Conservation (phyloP, 2,113 vertebrate genomes). For the Colius striatus region DNA sequence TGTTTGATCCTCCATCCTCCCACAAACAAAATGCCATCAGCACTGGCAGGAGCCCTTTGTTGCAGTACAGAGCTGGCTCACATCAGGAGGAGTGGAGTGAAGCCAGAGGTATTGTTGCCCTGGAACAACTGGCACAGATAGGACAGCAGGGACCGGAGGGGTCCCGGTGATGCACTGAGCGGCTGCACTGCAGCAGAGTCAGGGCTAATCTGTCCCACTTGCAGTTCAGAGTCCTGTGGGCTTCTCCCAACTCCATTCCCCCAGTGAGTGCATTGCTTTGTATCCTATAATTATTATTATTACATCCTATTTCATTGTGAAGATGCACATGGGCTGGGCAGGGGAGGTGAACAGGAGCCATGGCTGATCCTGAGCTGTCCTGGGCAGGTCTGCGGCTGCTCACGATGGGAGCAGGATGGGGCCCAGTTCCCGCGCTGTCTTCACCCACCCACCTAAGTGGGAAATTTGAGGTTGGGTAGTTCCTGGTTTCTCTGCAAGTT, state of each 20-base stretch:
- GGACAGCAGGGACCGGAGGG: background rate
- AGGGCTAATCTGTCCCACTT: background rate
- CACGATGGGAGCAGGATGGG: background rate
- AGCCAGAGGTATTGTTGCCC: too few relatives aligned
- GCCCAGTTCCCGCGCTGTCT: fast-evolving
- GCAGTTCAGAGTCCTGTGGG: fast-evolving
- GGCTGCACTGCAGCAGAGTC: fast-evolving
- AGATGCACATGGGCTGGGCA: background rate
- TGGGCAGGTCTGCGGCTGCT: background rate
- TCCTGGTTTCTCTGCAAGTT: background rate
- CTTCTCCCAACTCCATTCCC: background rate
- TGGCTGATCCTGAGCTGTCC: background rate
- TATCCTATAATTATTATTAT: background rate
- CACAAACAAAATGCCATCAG: background rate
- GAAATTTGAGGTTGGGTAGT: background rate
- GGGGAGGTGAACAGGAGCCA: background rate
- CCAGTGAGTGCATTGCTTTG: fast-evolving
- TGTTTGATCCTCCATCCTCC: background rate
- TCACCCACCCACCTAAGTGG: background rate
- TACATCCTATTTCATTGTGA: background rate
- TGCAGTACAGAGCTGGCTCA: fast-evolving
- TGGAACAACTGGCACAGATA: too few relatives aligned
- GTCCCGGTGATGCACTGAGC: background rate
- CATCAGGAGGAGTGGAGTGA: background rate
- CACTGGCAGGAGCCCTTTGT: fast-evolving